Evolutionary conservation across 2,113 vertebrate genomes (phyloP).

Genomic region (Cygnus buccinator): DNA sequence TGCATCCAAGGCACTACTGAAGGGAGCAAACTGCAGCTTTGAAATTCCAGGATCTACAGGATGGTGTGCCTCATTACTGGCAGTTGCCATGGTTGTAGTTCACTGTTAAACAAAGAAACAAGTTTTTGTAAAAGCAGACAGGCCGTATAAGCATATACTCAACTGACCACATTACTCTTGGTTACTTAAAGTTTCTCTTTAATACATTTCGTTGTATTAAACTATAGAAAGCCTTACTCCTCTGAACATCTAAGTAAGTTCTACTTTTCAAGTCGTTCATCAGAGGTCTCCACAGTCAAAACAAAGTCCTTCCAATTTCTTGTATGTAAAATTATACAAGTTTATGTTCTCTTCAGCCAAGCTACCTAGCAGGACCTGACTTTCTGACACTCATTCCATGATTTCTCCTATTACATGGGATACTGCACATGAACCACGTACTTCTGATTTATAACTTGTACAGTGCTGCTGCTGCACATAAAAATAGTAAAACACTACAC

Average conservation of each 20-base stretch:
- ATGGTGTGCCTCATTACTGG: not conserved
- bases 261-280: not conserved
- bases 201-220: not conserved
- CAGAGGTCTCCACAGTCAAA: not conserved
- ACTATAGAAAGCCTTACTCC: not conserved
- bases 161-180: too few species aligned
- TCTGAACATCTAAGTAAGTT: not conserved
- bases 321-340: not conserved
- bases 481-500: not conserved
- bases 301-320: not conserved
- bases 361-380: not conserved
- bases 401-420: not conserved
- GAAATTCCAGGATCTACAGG: slow-evolving; percentile 18
- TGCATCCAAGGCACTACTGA: slow-evolving; percentile 92
- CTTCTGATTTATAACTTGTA: not conserved
- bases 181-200: not conserved
- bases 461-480: not conserved
- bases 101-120: not conserved
- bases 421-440: not conserved
- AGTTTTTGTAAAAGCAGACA: not conserved
- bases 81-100: slow-evolving; percentile 74
- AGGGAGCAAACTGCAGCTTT: slow-evolving; percentile 93
- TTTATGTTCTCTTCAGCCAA: not conserved
- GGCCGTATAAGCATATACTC: not conserved
- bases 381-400: not conserved